Evolutionary conservation across 2,113 vertebrate genomes (phyloP).

Genomic region (Baryphthengus martii): DNA sequence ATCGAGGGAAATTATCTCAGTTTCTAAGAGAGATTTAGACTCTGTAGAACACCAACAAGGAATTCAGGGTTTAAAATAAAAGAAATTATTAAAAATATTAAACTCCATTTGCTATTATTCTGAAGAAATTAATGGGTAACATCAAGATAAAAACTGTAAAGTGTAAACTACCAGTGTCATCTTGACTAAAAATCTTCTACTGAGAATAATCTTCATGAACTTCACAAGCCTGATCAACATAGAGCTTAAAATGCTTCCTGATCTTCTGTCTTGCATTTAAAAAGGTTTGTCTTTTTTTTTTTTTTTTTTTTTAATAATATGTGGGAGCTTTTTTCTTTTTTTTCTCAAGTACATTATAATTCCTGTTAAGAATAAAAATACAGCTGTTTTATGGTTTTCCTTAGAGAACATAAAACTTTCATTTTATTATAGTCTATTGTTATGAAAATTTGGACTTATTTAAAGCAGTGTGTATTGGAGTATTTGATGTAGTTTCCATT

Average conservation of each 20-base stretch:
- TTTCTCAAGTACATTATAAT: background rate
- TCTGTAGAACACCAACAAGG: background rate
- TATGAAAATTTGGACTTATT: constrained; percentile 40
- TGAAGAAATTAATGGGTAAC: background rate
- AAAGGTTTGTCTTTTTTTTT: background rate
- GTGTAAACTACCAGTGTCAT: background rate
- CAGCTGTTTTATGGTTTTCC: background rate
- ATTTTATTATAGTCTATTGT: background rate
- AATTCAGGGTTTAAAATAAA: background rate
- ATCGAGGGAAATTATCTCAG: background rate
- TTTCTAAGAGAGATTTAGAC: background rate
- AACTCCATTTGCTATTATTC: background rate
- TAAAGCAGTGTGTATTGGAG: background rate
- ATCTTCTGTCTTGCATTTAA: background rate
- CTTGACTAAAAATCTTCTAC: background rate
- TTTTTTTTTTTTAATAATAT: background rate
- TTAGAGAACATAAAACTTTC: background rate
- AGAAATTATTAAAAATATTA: background rate
- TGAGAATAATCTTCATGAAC: background rate
- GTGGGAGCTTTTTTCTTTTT: background rate
- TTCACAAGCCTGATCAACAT: background rate
- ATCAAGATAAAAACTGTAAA: background rate
- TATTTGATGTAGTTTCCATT: background rate
- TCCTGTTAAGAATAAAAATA: background rate
- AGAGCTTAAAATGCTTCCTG: background rate